These are phyloP conservation scores for Neomonachus schauinslandi DNA, from an alignment of 2,113 vertebrate genomes.

Conservation along the genomic window DNA sequence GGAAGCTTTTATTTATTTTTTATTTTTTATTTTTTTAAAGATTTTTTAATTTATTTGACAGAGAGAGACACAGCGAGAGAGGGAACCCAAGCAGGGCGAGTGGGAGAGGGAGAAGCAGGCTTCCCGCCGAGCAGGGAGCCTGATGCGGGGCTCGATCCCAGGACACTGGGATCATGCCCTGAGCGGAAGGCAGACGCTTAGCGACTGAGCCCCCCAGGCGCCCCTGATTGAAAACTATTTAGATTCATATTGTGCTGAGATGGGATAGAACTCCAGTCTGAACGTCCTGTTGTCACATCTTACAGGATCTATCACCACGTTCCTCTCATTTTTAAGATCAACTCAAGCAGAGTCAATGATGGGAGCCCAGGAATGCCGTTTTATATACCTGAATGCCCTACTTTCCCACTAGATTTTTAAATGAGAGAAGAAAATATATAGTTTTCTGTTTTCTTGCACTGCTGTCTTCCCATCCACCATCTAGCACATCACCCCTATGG, in stretches of 20 bases:
- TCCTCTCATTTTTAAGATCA: not conserved
- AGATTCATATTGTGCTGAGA: not conserved
- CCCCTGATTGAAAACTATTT: not conserved
- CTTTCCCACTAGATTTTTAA: not conserved
- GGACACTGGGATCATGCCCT: too few relatives aligned
- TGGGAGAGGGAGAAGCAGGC: too few relatives aligned
- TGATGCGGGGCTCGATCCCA: too few relatives aligned
- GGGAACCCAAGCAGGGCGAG: too few relatives aligned
- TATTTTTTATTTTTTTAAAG: too few relatives aligned
- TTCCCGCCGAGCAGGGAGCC: too few relatives aligned
- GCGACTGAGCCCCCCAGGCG: too few relatives aligned
- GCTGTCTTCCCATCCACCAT: not conserved
- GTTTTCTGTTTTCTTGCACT: not conserved
- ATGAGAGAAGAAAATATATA: not conserved
- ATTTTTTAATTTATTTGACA: too few relatives aligned
- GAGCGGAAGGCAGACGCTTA: too few relatives aligned
- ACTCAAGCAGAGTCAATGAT: not conserved
- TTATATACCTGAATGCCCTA: not conserved
- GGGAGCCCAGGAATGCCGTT: not conserved
- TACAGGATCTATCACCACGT: not conserved
- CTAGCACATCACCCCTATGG: rapidly evolving
- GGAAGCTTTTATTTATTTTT: too few relatives aligned
- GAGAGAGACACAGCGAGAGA: too few relatives aligned
- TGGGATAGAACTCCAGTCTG: too few relatives aligned
- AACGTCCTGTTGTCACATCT: not conserved